A percentile compares a stretch with the other conserved stretches of the same genome.
These are phyloP conservation scores for Zophobas morio DNA, from an alignment of 1,140 invertebrate species.

Conservation along the genomic window DNA sequence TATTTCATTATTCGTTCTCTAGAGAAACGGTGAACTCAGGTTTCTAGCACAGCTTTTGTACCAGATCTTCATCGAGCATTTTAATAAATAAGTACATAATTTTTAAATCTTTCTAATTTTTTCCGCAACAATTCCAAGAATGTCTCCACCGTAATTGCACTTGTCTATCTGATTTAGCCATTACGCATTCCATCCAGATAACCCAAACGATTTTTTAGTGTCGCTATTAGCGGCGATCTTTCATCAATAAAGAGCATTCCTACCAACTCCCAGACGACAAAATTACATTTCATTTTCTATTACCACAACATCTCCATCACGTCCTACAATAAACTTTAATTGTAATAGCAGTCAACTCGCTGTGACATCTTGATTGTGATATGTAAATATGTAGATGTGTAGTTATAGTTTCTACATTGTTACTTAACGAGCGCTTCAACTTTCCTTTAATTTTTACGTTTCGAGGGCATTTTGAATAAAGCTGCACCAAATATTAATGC, in stretches of 20 bases:
- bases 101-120: too few species aligned
- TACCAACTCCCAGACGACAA: too few species aligned
- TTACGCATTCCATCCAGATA: not conserved
- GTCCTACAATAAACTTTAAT: not conserved
- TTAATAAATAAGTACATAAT: too few species aligned
- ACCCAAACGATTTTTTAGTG: not conserved
- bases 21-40: too few species aligned
- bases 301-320: not conserved
- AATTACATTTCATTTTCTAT: not conserved
- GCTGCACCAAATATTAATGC: not conserved
- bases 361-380: constrained; percentile 16
- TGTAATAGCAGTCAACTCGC: constrained; percentile 2
- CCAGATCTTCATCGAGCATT: too few species aligned
- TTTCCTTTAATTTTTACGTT: constrained; percentile 10
- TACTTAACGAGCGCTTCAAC: constrained; percentile 14
- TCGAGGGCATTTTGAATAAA: not conserved
- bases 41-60: too few species aligned
- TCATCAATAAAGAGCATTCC: too few species aligned
- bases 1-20: too few species aligned
- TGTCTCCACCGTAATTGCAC: too few species aligned
- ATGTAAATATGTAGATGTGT: not conserved
- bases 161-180: too few species aligned
- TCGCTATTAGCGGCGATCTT: too few species aligned
- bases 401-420: constrained; percentile 4
- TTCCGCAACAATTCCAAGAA: too few species aligned